Conservation (phyloP, 1,140 invertebrate genomes). For the Pseudomyrmex concolor region DNA sequence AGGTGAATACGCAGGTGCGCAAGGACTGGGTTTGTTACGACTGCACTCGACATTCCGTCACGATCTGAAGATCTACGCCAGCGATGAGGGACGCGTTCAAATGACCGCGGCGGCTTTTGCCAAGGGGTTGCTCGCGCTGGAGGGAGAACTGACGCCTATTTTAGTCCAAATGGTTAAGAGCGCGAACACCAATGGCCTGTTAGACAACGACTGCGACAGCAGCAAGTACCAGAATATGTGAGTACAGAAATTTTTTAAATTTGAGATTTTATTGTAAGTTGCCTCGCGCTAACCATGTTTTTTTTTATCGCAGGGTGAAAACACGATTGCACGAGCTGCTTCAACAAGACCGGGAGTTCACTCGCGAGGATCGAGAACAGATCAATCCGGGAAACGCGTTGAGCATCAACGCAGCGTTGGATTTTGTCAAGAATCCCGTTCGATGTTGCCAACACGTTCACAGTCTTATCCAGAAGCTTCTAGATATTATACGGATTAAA, state of each 20-base stretch:
- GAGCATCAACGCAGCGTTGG: slow-evolving; percentile 94
- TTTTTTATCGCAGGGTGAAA: slow-evolving; percentile 94
- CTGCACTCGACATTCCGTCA: slow-evolving; percentile 99
- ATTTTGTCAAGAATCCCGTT: slow-evolving; percentile 98
- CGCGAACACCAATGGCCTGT: slow-evolving; percentile 98
- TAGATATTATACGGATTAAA: slow-evolving; percentile 94
- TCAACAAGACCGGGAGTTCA: slow-evolving; percentile 96
- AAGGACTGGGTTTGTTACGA: slow-evolving; percentile 95
- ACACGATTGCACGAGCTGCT: slow-evolving; percentile 96
- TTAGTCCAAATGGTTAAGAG: slow-evolving; percentile 99
- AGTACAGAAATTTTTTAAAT: slow-evolving; percentile 80
- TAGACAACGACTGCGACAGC: slow-evolving; percentile 99
- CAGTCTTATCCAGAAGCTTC: slow-evolving; percentile 93
- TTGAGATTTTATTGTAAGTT: too few relatives aligned
- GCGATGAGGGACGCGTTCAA: slow-evolving; percentile 99
- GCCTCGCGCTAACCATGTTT: not conserved
- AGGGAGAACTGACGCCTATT: slow-evolving; percentile 99
- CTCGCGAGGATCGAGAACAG: slow-evolving; percentile 92
- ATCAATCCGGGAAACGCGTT: slow-evolving; percentile 96
- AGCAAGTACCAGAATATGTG: slow-evolving; percentile 98
- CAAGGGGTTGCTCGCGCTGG: slow-evolving; percentile 97
- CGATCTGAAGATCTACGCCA: slow-evolving; percentile 99
- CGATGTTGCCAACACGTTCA: slow-evolving; percentile 96
- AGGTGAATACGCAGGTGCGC: slow-evolving; percentile 95
- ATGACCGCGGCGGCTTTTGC: slow-evolving; percentile 99